Percentiles rank a stretch among this genome's conserved stretches.
phyloP scores from a whole-genome alignment of 1,140 invertebrate genomes.

The Teleopsis dalmanni region DNA sequence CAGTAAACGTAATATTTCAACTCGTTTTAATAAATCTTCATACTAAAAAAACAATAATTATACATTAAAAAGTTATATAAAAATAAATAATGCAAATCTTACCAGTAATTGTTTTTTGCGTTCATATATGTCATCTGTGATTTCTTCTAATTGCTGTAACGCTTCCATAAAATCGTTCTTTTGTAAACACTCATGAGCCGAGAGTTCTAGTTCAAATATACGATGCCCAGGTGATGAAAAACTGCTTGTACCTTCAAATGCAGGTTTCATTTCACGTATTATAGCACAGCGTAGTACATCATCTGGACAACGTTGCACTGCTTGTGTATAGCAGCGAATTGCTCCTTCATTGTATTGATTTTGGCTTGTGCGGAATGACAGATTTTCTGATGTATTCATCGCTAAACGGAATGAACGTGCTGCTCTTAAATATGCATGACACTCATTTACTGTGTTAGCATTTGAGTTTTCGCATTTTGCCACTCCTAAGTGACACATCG shows the following conservation, averaged over 20 bases:
- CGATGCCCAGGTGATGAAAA: conserved; percentile 38
- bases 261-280: conserved; percentile 32
- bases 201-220: conserved; percentile 31
- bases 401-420: conserved; percentile 29
- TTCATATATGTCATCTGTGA: conserved; percentile 40
- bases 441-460: conserved; percentile 25
- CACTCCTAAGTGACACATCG: conserved; percentile 38
- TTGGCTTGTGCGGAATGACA: conserved; percentile 22
- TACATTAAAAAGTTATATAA: too few species aligned
- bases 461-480: conserved; percentile 35
- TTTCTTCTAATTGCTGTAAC: conserved; percentile 37
- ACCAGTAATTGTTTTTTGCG: conserved; percentile 18
- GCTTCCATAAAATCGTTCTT: conserved; percentile 27
- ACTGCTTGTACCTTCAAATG: conserved; percentile 31
- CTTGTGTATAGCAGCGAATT: conserved; percentile 30
- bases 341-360: conserved; percentile 32
- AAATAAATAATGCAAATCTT: too few species aligned
- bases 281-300: conserved; percentile 36
- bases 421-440: conserved; percentile 32
- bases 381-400: conserved; percentile 18
- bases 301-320: conserved; percentile 27
- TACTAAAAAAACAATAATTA: too few species aligned
- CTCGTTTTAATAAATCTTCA: conserved; percentile 25
- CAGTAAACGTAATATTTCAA: conserved; percentile 32
- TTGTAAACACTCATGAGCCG: conserved; percentile 22